These are phyloP conservation scores for Peromyscus attwateri DNA, from an alignment of 2,797 vertebrate species.

Conservation along the genomic window DNA sequence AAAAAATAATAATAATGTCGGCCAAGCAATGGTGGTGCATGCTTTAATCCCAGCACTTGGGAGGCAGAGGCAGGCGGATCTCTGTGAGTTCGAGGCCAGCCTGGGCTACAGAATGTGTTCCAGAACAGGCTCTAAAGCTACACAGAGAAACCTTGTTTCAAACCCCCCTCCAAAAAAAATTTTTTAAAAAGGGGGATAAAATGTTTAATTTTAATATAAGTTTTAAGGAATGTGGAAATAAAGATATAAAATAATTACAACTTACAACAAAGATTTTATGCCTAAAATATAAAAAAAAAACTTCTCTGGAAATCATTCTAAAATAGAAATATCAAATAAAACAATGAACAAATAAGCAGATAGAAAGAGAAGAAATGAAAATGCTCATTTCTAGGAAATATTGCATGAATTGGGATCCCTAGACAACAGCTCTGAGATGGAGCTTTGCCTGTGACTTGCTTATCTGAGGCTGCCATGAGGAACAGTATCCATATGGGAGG, in stretches of 20 bases:
- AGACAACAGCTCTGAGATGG: not conserved
- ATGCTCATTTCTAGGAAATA: not conserved
- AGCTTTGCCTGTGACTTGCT: not conserved
- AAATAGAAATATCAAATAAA: not conserved
- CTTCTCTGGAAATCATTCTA: not conserved
- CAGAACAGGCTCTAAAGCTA: too few relatives aligned
- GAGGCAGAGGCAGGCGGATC: too few relatives aligned
- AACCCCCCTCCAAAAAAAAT: not conserved
- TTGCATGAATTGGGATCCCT: not conserved
- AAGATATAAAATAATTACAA: not conserved
- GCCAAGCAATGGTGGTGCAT: too few relatives aligned
- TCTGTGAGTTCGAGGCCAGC: too few relatives aligned
- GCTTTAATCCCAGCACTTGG: too few relatives aligned
- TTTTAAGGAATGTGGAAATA: not conserved
- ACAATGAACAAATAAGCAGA: not conserved
- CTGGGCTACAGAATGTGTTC: too few relatives aligned
- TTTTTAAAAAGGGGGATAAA: not conserved
- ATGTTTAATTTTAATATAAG: not conserved
- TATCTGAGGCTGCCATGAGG: not conserved
- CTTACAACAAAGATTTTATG: not conserved
- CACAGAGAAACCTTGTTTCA: too few relatives aligned
- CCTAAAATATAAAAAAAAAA: not conserved
- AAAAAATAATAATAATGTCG: not conserved
- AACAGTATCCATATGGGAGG: not conserved
- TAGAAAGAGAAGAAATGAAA: not conserved